These are phyloP conservation scores for Ginglymostoma cirratum DNA, from an alignment of 2,113 vertebrate species.

Conservation along the genomic window DNA sequence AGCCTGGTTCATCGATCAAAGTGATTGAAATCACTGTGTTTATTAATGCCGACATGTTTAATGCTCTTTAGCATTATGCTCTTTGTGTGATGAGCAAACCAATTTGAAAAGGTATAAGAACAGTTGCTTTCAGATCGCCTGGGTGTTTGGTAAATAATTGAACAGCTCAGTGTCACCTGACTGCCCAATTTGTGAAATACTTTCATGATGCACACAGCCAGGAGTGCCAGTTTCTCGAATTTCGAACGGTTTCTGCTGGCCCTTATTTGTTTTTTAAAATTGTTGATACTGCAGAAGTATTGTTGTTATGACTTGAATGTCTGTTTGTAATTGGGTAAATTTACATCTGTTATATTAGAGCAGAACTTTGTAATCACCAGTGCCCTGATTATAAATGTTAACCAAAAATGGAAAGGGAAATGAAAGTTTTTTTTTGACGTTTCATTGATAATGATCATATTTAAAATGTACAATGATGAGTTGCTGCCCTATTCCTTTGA, in stretches of 20 bases:
- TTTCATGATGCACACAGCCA: background rate
- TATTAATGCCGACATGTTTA: slow-evolving; percentile 3
- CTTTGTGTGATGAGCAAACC: slow-evolving; percentile 19
- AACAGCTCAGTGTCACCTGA: background rate
- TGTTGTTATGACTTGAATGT: background rate
- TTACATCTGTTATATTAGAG: background rate
- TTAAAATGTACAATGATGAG: background rate
- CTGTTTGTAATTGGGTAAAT: background rate
- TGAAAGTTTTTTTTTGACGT: background rate
- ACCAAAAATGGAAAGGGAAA: background rate
- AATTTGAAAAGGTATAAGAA: background rate
- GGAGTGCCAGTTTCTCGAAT: background rate
- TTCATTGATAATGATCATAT: background rate
- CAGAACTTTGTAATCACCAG: background rate
- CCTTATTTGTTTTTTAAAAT: background rate
- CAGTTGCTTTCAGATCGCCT: background rate
- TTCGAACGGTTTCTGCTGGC: background rate
- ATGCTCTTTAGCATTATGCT: background rate
- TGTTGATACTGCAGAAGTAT: background rate
- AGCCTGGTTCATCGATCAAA: background rate
- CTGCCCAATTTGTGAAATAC: background rate
- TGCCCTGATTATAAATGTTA: background rate
- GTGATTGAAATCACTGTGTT: background rate
- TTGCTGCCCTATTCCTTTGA: background rate
- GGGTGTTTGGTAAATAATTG: background rate